phyloP scores from a whole-genome alignment of 2,888 invertebrate species.

The Lasioglossum figueresi region DNA sequence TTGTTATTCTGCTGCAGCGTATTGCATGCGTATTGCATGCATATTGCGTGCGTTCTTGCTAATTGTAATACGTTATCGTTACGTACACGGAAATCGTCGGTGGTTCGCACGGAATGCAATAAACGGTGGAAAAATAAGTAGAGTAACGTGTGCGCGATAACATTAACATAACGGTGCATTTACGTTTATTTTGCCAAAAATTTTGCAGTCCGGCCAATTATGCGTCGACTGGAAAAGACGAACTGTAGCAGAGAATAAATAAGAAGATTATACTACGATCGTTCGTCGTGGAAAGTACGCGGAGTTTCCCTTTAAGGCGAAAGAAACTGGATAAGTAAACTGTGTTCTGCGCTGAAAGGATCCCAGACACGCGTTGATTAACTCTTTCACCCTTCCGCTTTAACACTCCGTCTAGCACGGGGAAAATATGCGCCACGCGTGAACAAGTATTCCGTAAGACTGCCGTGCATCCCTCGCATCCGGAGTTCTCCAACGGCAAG shows the following conservation, averaged over 20 bases:
- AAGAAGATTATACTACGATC: neutral
- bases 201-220: too few species aligned
- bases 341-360: neutral
- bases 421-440: conserved; percentile 19
- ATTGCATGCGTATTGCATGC: neutral
- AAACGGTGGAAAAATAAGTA: neutral
- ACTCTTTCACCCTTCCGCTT: conserved; percentile 11
- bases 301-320: neutral
- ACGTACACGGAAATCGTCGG: neutral
- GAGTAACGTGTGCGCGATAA: neutral
- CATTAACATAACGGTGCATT: neutral
- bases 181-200: too few species aligned
- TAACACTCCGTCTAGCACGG: conserved; percentile 9
- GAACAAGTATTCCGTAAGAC: conserved; percentile 18
- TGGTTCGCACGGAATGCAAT: neutral
- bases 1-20: neutral
- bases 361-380: conserved; percentile 17
- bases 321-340: neutral
- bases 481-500: conserved; percentile 12
- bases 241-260: neutral
- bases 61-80: neutral
- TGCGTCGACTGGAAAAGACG: neutral
- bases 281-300: neutral
- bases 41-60: neutral
- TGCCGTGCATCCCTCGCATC: conserved; percentile 11